A percentile compares a stretch with the other conserved stretches of the same genome.
Conservation (phyloP, 2,113 vertebrate species). For the Datnioides undecimradiatus region DNA sequence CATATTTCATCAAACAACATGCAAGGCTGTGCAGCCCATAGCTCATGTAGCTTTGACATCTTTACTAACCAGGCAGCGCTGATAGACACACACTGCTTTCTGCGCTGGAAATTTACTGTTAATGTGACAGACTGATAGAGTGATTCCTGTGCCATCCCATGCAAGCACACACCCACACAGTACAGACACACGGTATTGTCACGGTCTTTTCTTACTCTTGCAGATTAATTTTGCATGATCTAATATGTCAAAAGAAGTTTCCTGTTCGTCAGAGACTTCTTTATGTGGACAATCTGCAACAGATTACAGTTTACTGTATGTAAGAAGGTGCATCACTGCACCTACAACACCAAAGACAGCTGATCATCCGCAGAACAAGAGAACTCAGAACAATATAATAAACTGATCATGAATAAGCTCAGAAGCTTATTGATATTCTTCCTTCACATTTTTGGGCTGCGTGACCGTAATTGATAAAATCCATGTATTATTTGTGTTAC, state of each 20-base stretch:
- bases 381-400: not conserved
- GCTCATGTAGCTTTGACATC: constrained; percentile 61
- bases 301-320: not conserved
- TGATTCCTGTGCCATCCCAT: not conserved
- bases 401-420: not conserved
- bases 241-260: constrained; percentile 18
- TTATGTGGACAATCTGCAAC: not conserved
- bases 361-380: not conserved
- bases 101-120: constrained; percentile 26
- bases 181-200: not conserved
- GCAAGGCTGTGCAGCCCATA: constrained; percentile 42
- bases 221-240: constrained; percentile 20
- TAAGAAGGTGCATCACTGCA: not conserved
- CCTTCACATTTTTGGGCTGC: too few relatives aligned
- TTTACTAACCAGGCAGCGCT: constrained; percentile 59
- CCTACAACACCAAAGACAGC: constrained; percentile 6
- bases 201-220: not conserved
- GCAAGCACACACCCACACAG: constrained; percentile 16
- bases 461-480: too few relatives aligned
- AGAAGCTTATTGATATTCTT: too few relatives aligned
- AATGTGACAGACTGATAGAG: constrained; percentile 30
- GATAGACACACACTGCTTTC: constrained; percentile 37
- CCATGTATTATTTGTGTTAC: too few relatives aligned
- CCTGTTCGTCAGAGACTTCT: not conserved
- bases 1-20: constrained; percentile 78